Conservation (phyloP, 1,140 invertebrate species). For the Protaetia brevitarsis region DNA sequence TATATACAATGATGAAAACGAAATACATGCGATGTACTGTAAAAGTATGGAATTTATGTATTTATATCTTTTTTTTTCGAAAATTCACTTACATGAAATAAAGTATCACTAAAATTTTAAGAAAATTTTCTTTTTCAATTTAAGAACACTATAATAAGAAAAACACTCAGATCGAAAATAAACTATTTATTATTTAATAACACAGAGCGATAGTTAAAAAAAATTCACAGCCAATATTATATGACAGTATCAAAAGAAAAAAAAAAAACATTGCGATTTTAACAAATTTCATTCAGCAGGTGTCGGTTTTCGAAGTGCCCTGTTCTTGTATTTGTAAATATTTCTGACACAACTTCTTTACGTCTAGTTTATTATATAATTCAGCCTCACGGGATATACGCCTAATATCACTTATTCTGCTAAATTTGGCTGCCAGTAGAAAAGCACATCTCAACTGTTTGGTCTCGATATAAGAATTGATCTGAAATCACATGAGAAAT, state of each 20-base stretch:
- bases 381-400: conserved; percentile 75
- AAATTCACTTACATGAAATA: conserved; percentile 13
- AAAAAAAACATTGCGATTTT: background rate
- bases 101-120: conserved; percentile 3
- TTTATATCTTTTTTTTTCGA: conserved; percentile 6
- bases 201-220: background rate
- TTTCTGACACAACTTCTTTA: conserved; percentile 69
- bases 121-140: no score
- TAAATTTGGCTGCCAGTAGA: conserved; percentile 72
- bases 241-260: background rate
- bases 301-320: background rate
- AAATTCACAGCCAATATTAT: conserved; percentile 5
- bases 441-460: conserved; percentile 84
- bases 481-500: conserved; percentile 61
- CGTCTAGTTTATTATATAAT: conserved; percentile 63
- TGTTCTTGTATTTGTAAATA: conserved; percentile 30
- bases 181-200: conserved; percentile 5
- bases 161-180: no score
- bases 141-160: no score
- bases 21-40: background rate
- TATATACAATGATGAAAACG: background rate
- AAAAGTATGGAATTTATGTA: no score
- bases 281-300: background rate
- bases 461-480: conserved; percentile 77
- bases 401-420: conserved; percentile 67